Conservation (phyloP, 2,113 vertebrate genomes). For the Penelope pileata region DNA sequence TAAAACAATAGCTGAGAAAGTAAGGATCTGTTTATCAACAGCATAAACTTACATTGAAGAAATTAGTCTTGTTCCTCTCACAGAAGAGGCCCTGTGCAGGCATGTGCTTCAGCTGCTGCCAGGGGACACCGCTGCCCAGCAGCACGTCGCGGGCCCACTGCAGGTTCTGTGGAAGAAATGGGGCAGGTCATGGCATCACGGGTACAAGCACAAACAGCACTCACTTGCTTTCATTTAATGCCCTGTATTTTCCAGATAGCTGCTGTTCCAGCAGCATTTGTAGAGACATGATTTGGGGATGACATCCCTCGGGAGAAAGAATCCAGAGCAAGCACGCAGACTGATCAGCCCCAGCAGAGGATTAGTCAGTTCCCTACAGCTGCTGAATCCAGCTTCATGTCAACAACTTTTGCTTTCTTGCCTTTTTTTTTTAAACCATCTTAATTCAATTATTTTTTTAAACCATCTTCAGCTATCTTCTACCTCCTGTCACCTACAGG, state of each 20-base stretch:
- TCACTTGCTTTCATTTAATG: not conserved
- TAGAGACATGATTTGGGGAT: not conserved
- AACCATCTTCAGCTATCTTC: not conserved
- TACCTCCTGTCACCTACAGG: not conserved
- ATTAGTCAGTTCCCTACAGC: not conserved
- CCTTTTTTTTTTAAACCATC: not conserved
- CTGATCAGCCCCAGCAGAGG: not conserved
- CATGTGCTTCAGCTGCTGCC: slow-evolving; percentile 99
- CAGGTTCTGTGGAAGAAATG: slow-evolving; percentile 89
- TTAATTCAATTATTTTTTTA: not conserved
- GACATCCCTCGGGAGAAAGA: not conserved
- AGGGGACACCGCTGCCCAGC: slow-evolving; percentile 97
- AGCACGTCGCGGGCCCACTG: slow-evolving; percentile 99
- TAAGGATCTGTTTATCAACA: not conserved
- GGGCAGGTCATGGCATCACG: not conserved
- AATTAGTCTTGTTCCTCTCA: slow-evolving; percentile 99
- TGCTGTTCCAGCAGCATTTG: not conserved
- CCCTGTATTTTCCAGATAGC: not conserved
- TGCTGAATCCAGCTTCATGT: not conserved
- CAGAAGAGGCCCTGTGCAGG: slow-evolving; percentile 99
- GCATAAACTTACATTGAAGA: slow-evolving; percentile 95
- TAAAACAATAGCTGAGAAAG: not conserved
- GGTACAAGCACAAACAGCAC: not conserved
- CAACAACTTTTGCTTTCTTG: not conserved
- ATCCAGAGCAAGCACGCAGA: not conserved